Conservation (phyloP, 2,113 vertebrate genomes). For the Columbina picui region DNA sequence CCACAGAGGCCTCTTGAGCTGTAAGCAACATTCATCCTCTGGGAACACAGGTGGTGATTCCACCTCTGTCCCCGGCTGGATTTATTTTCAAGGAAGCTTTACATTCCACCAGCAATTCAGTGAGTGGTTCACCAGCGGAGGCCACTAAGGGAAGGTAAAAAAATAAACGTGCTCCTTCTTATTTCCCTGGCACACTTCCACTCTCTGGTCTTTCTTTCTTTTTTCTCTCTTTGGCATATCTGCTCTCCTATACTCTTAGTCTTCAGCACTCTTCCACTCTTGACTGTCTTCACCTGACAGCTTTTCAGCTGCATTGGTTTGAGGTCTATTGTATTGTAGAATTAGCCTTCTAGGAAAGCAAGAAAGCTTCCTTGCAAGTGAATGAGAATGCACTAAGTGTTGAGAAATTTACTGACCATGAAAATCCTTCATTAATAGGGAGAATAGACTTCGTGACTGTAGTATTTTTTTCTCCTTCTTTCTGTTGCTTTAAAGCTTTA, state of each 20-base stretch:
- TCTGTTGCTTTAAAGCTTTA: conserved; percentile 2
- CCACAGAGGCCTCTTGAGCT: conserved; percentile 66
- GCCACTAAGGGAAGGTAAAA: conserved; percentile 59
- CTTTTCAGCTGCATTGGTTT: conserved; percentile 1
- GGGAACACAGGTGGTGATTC: conserved; percentile 72
- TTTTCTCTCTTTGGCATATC: conserved; percentile 1
- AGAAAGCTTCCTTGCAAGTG: neutral
- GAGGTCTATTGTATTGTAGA: neutral
- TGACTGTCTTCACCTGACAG: conserved; percentile 2
- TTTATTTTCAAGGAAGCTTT: conserved; percentile 70
- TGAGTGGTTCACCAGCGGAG: conserved; percentile 47
- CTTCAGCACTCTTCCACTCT: neutral
- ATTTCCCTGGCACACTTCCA: conserved; percentile 4
- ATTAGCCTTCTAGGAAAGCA: neutral
- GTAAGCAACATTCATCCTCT: conserved; percentile 55
- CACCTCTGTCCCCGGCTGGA: conserved; percentile 69
- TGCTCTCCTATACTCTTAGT: neutral
- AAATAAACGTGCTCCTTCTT: conserved; percentile 47
- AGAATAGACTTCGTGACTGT: conserved; percentile 13
- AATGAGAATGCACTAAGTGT: neutral
- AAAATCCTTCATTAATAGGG: conserved; percentile 3
- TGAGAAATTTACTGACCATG: conserved; percentile 46
- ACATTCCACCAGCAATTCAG: conserved; percentile 59
- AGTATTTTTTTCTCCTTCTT: neutral
- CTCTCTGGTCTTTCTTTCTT: neutral